Evolutionary conservation across 1,140 invertebrate genomes (phyloP).

Genomic region (Neodiprion lecontei): DNA sequence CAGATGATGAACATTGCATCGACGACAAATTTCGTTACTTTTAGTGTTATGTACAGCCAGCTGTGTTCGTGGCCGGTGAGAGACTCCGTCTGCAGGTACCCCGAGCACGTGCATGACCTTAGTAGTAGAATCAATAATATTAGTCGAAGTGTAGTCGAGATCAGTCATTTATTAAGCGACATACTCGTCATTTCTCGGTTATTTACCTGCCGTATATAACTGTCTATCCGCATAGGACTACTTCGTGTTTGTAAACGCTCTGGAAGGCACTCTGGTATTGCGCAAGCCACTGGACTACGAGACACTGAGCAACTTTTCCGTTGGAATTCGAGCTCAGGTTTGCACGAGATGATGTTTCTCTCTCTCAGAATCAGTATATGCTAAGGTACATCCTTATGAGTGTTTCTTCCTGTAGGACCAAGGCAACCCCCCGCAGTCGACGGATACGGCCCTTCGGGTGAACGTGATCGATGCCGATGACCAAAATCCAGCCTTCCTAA

Average conservation of each 20-base stretch:
- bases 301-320: constrained; percentile 79
- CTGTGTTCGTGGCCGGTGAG: constrained; percentile 29
- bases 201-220: too few relatives aligned
- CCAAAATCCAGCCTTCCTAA: constrained; percentile 85
- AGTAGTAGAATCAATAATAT: too few relatives aligned
- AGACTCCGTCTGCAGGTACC: constrained; percentile 30
- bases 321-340: constrained; percentile 78
- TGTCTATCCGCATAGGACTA: constrained; percentile 67
- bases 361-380: neutral
- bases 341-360: neutral
- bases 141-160: too few relatives aligned
- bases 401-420: constrained; percentile 68
- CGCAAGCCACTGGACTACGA: constrained; percentile 86
- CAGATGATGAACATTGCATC: too few relatives aligned
- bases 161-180: too few relatives aligned
- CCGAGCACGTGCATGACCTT: neutral
- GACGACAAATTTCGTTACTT: constrained; percentile 7
- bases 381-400: too few relatives aligned
- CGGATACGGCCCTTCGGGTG: constrained; percentile 77
- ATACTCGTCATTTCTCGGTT: too few relatives aligned
- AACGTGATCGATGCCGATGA: constrained; percentile 90
- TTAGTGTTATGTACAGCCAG: constrained; percentile 26
- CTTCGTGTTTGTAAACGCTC: constrained; percentile 81
- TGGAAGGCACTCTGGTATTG: constrained; percentile 86
- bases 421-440: constrained; percentile 77